These are phyloP conservation scores for Cyaniris semiargus DNA, from an alignment of 2,888 invertebrate species.

Conservation along the genomic window DNA sequence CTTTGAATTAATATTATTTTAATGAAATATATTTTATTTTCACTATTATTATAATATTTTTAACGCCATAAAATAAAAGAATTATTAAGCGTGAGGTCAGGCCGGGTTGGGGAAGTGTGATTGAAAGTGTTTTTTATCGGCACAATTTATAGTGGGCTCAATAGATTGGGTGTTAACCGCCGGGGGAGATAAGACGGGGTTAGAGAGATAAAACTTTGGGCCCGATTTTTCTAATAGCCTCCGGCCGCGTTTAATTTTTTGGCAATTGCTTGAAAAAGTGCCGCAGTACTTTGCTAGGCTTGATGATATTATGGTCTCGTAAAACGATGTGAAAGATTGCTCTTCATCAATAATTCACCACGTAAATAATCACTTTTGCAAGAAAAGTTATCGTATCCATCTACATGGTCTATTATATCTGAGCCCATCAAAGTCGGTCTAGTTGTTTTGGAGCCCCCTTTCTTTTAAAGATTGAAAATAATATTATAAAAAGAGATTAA, in stretches of 20 bases:
- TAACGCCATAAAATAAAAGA: slow-evolving; percentile 23
- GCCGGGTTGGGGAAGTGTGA: slow-evolving; percentile 30
- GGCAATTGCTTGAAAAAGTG: neutral
- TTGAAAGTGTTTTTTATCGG: slow-evolving; percentile 45
- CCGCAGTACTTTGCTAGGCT: neutral
- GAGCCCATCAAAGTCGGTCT: too few species aligned
- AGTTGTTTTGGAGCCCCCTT: too few species aligned
- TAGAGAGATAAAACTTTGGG: slow-evolving; percentile 36
- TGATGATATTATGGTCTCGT: too few species aligned
- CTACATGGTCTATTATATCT: too few species aligned
- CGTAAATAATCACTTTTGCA: too few species aligned
- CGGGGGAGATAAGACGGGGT: slow-evolving; percentile 42
- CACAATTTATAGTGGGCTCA: slow-evolving; percentile 43
- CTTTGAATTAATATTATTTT: too few species aligned
- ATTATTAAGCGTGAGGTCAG: slow-evolving; percentile 28
- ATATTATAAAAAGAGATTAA: too few species aligned
- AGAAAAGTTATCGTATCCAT: too few species aligned
- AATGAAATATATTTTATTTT: too few species aligned
- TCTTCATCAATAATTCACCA: too few species aligned
- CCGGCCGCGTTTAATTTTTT: neutral
- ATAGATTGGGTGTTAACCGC: slow-evolving; percentile 47
- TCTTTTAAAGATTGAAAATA: too few species aligned
- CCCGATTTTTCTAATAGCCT: slow-evolving; percentile 28
- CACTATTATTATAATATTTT: neutral
- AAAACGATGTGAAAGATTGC: too few species aligned